A percentile compares a stretch with the other conserved stretches of the same genome.
These are phyloP conservation scores for Acipenser transmontanus DNA, from an alignment of 2,797 vertebrate species.

Conservation along the genomic window DNA sequence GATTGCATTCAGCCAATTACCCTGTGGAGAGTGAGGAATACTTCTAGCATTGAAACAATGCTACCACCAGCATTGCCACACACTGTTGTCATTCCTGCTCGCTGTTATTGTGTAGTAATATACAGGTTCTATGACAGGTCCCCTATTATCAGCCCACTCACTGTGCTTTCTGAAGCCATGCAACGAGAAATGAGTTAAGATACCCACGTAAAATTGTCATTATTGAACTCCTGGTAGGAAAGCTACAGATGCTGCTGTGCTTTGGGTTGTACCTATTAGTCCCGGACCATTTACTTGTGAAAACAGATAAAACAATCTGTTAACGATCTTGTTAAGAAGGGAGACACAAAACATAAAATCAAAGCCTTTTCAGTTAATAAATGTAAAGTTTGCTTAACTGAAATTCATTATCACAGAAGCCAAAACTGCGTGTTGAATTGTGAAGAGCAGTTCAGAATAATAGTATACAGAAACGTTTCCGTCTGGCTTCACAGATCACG, in stretches of 20 bases:
- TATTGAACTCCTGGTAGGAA: background rate
- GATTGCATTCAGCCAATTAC: background rate
- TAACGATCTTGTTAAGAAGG: too few relatives aligned
- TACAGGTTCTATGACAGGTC: background rate
- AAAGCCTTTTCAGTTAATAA: too few relatives aligned
- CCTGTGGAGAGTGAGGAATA: background rate
- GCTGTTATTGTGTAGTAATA: background rate
- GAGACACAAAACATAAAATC: too few relatives aligned
- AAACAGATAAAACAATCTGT: too few relatives aligned
- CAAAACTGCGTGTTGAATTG: too few relatives aligned
- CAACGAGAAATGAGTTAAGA: background rate
- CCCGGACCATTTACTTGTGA: too few relatives aligned
- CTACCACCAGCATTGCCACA: background rate
- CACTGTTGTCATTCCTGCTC: background rate
- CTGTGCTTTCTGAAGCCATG: background rate
- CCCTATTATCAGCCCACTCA: background rate
- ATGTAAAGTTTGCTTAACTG: too few relatives aligned
- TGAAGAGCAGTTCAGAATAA: too few relatives aligned
- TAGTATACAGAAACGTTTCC: too few relatives aligned
- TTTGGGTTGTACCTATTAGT: too few relatives aligned
- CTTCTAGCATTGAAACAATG: background rate
- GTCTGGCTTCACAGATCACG: too few relatives aligned
- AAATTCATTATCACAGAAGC: too few relatives aligned
- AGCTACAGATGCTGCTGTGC: background rate
- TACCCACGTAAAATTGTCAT: background rate